Base-by-base conservation (phyloP, 2,113 vertebrate genomes). In the Brachyistius frenatus region DNA sequence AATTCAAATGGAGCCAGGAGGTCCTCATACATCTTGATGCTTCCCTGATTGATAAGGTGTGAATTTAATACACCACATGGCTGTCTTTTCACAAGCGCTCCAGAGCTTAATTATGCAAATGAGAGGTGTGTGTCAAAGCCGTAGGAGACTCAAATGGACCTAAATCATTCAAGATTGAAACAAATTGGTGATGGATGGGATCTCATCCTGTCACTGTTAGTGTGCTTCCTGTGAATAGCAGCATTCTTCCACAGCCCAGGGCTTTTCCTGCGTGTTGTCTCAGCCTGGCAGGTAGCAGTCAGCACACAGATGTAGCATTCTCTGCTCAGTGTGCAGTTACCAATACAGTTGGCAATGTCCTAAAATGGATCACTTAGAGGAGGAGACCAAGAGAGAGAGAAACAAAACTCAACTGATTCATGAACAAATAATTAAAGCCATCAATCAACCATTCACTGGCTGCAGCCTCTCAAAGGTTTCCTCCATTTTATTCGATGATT, bases 81-180 rank as follows among this genome's bases (percentile, higher is more conserved):
- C 85, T 46, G 16, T 81, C 75, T 87, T 23, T 66, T 86, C 90
- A 88, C 87, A 83, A 84, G 84, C 50, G 86, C 88, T 89, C 78
- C 68, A 46, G 71, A 81, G 87, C 92, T 92, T 89, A 83, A 93
- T 94, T 94, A 94, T 94, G 86, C 84, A 95, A 94, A 93, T 82
- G 54, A 16, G 47, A 87, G 86, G 79, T 82, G 85, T 83, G 66
- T 32, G n/a, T 47, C 5, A 31, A 78, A 86, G 86, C 88, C 90
- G 70, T 80, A 67, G 83, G 89, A 89, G 85, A 88, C 33, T 60
- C 81, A 58, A 80, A 84, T 75, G 80, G 86, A 83, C 76, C 77
- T 57, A 74, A 85, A 89, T 90, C 84, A 91, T 78, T 93, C 86
- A 74, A 61, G 85, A 91, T 84, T 79, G 80, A 88, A 91, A 89